These are phyloP conservation scores for Taphrorychus bicolor DNA, from an alignment of 2,888 invertebrate species.

Conservation along the genomic window DNA sequence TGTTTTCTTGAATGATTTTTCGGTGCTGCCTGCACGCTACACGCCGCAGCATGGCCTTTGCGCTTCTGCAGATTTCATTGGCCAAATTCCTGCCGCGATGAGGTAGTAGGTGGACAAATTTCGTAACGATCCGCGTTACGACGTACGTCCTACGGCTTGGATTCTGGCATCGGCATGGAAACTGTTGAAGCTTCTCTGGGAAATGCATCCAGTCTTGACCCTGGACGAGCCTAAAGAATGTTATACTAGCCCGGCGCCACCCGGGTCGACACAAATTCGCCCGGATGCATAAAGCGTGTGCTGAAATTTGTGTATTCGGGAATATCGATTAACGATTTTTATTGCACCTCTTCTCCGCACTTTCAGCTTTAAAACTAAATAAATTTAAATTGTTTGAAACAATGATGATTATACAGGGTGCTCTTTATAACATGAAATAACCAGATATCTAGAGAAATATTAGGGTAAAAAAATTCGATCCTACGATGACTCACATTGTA, in stretches of 20 bases:
- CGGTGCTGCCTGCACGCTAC: conserved; percentile 8
- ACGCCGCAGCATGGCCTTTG: conserved; percentile 14
- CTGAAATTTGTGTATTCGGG: neutral
- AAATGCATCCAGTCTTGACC: neutral
- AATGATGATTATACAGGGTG: too few species aligned
- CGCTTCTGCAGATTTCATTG: conserved; percentile 32
- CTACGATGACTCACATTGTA: too few species aligned
- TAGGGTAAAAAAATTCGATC: too few species aligned
- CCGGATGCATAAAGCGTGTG: neutral
- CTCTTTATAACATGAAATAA: too few species aligned
- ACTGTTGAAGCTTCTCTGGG: conserved; percentile 2
- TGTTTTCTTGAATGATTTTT: conserved; percentile 11
- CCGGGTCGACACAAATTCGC: neutral
- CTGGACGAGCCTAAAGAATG: conserved; percentile 9
- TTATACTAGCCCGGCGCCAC: neutral
- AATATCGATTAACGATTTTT: neutral
- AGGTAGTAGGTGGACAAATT: conserved; percentile 9
- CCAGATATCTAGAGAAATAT: too few species aligned
- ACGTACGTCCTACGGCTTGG: conserved; percentile 24
- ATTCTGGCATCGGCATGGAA: neutral
- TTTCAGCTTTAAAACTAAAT: too few species aligned
- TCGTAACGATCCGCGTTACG: conserved; percentile 21
- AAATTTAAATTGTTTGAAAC: too few species aligned
- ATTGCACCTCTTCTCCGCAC: too few species aligned
- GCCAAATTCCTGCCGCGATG: conserved; percentile 24